A percentile compares a stretch with the other conserved stretches of the same genome.
Evolutionary conservation across 2,888 invertebrate species (phyloP).

Genomic region (Campopleginae sp.): DNA sequence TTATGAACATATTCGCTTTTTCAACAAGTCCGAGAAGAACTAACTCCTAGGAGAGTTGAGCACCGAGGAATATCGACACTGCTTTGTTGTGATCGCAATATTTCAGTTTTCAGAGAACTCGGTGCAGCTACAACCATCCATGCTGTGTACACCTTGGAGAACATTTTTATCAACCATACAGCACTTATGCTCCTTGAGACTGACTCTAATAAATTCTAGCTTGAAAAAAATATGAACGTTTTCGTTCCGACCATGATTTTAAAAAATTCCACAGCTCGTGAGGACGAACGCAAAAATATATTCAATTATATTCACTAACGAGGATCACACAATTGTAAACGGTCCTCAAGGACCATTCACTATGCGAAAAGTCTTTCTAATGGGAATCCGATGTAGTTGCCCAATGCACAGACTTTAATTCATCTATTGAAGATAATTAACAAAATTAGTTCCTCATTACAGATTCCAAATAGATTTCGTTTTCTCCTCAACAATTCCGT

Average conservation of each 20-base stretch:
- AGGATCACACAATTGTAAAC: neutral
- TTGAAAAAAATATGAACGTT: neutral
- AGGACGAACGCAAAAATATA: too few species aligned
- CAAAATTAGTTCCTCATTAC: too few species aligned
- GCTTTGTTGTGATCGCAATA: constrained; percentile 13
- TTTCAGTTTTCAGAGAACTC: neutral
- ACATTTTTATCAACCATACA: neutral
- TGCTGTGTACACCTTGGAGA: neutral
- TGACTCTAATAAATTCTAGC: neutral
- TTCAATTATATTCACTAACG: too few species aligned
- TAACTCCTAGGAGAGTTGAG: neutral
- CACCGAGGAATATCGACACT: neutral
- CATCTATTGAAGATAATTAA: neutral
- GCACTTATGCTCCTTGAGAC: neutral
- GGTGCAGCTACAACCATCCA: neutral
- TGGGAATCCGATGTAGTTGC: neutral
- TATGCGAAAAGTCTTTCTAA: neutral
- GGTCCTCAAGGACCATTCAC: neutral
- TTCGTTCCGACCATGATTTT: neutral
- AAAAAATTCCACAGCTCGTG: neutral
- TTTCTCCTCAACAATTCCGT: too few species aligned
- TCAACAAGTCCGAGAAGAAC: neutral
- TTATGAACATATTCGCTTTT: neutral
- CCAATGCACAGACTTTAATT: neutral
- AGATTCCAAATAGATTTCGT: too few species aligned